Percentiles rank a stretch among this genome's conserved stretches.
Conservation (phyloP, 2,888 invertebrate genomes). For the Podabrus alpinus region DNA sequence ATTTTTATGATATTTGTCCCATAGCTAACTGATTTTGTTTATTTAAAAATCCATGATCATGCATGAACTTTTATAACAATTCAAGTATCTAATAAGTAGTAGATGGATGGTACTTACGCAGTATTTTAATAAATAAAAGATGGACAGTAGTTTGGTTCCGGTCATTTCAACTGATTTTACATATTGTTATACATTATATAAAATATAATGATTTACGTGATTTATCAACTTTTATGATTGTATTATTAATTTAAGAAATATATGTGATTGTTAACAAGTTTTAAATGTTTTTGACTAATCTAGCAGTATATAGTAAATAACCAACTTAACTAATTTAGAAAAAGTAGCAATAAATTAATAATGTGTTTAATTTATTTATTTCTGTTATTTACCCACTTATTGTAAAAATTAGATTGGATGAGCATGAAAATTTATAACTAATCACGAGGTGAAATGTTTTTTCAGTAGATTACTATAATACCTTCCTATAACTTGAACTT, state of each 20-base stretch:
- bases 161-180: constrained; percentile 17
- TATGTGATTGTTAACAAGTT: not conserved
- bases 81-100: not conserved
- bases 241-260: constrained; percentile 2
- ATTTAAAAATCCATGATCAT: not conserved
- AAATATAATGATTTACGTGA: not conserved
- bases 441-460: not conserved
- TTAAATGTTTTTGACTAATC: not conserved
- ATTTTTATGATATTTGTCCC: not conserved
- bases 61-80: not conserved
- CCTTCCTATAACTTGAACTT: not conserved
- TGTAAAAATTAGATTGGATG: not conserved
- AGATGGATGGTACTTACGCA: not conserved
- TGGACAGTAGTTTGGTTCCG: constrained; percentile 18
- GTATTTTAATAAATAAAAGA: constrained; percentile 2
- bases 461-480: not conserved
- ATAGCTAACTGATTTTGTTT: not conserved
- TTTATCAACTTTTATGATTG: not conserved
- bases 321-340: not conserved
- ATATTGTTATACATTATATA: not conserved
- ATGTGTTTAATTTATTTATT: not conserved
- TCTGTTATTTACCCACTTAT: not conserved
- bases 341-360: not conserved
- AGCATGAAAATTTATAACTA: not conserved
- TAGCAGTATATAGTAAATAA: not conserved